Conservation (phyloP, 2,113 vertebrate species). For the Sylvia atricapilla region DNA sequence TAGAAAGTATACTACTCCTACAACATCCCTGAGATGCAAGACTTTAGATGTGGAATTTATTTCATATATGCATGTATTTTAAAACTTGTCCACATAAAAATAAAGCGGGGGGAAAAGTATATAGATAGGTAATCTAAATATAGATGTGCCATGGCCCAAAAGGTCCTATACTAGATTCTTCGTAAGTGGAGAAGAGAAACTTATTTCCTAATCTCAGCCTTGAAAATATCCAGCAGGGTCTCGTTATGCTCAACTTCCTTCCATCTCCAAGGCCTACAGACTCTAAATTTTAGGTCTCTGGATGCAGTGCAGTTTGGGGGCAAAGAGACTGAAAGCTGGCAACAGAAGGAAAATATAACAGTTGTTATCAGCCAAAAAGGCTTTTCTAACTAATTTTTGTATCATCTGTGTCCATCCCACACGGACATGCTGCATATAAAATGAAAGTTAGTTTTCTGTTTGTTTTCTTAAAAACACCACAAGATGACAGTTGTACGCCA, state of each 20-base stretch:
- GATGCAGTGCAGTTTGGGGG: not conserved
- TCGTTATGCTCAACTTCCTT: not conserved
- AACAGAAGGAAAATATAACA: not conserved
- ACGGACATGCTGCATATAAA: not conserved
- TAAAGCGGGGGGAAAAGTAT: not conserved
- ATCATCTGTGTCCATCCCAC: not conserved
- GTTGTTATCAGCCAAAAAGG: not conserved
- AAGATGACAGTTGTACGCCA: constrained; percentile 16
- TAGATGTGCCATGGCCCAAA: not conserved
- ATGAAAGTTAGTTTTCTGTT: constrained; percentile 24
- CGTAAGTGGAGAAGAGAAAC: not conserved
- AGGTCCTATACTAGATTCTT: not conserved
- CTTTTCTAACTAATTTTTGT: not conserved
- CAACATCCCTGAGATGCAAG: not conserved
- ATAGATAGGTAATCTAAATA: not conserved
- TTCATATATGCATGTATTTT: not conserved
- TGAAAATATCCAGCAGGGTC: not conserved
- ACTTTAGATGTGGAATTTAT: not conserved
- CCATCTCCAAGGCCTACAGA: not conserved
- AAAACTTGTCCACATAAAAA: not conserved
- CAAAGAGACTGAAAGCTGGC: not conserved
- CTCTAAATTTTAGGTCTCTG: not conserved
- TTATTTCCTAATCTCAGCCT: not conserved
- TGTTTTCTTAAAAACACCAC: constrained; percentile 21
- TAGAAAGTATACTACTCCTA: not conserved